These are phyloP conservation scores for Macaca nemestrina DNA, from an alignment of 2,113 vertebrate genomes.

Conservation along the genomic window DNA sequence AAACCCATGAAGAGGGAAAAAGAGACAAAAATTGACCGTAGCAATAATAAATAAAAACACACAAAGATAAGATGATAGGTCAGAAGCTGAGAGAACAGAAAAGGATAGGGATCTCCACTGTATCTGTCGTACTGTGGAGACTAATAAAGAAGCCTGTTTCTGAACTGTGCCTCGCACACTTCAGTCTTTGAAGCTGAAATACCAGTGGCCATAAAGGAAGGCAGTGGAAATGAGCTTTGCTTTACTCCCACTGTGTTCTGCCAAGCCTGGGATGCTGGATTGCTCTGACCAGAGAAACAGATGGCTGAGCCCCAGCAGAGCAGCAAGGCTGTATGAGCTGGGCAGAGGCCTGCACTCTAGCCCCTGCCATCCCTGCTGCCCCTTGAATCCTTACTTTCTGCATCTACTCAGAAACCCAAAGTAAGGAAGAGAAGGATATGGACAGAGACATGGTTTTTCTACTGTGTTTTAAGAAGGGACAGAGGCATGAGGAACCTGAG, in stretches of 20 bases:
- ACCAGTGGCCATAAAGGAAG: not conserved
- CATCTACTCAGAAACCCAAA: not conserved
- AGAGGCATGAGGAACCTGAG: not conserved
- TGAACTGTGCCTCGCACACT: no score
- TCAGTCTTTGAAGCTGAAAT: not conserved
- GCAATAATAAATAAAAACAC: not conserved
- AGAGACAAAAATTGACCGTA: not conserved
- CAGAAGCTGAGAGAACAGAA: not conserved
- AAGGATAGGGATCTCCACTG: not conserved
- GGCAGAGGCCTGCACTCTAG: not conserved
- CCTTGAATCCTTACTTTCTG: not conserved
- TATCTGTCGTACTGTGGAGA: not conserved
- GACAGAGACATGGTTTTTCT: not conserved
- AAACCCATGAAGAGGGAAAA: not conserved
- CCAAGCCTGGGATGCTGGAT: not conserved
- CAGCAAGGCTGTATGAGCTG: not conserved
- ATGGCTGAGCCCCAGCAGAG: not conserved
- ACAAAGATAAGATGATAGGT: not conserved
- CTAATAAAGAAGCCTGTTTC: not conserved
- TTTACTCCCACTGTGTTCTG: not conserved
- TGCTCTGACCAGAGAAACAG: not conserved
- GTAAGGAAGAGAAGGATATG: not conserved
- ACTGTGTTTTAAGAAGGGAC: not conserved
- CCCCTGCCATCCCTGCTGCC: not conserved
- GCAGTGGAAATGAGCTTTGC: not conserved